Conservation (phyloP, 2,797 vertebrate genomes). For the Typhlichthys eigenmanni region DNA sequence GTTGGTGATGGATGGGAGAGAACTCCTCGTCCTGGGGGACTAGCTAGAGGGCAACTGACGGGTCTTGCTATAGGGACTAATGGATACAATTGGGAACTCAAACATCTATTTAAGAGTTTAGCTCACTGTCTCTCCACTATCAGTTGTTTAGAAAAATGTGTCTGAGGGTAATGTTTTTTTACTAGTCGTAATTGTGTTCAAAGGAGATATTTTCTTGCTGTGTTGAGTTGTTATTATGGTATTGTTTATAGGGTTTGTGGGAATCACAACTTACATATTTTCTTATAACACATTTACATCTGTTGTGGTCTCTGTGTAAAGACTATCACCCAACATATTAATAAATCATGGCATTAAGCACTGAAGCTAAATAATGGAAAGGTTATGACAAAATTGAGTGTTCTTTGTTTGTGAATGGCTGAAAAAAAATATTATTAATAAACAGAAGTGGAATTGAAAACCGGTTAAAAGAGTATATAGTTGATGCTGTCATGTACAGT, state of each 20-base stretch:
- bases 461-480: constrained; percentile 19
- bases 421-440: constrained; percentile 53
- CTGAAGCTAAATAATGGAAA: constrained; percentile 69
- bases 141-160: constrained; percentile 61
- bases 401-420: constrained; percentile 40
- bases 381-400: constrained; percentile 62
- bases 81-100: constrained; percentile 60
- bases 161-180: constrained; percentile 32
- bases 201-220: constrained; percentile 3
- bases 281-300: constrained; percentile 29
- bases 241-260: constrained; percentile 16
- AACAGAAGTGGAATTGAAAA: constrained; percentile 40
- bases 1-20: constrained; percentile 69
- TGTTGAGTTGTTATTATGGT: not conserved
- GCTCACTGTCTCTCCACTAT: constrained; percentile 62
- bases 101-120: constrained; percentile 57
- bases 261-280: constrained; percentile 20
- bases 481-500: no score
- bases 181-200: constrained; percentile 28
- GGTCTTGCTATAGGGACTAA: constrained; percentile 57
- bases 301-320: constrained; percentile 36
- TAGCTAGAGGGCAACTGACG: constrained; percentile 61
- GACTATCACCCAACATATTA: constrained; percentile 52
- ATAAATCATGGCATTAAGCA: constrained; percentile 70
- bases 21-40: constrained; percentile 57